phyloP scores from a whole-genome alignment of 2,888 invertebrate species.

The Epistrophe grossulariae region DNA sequence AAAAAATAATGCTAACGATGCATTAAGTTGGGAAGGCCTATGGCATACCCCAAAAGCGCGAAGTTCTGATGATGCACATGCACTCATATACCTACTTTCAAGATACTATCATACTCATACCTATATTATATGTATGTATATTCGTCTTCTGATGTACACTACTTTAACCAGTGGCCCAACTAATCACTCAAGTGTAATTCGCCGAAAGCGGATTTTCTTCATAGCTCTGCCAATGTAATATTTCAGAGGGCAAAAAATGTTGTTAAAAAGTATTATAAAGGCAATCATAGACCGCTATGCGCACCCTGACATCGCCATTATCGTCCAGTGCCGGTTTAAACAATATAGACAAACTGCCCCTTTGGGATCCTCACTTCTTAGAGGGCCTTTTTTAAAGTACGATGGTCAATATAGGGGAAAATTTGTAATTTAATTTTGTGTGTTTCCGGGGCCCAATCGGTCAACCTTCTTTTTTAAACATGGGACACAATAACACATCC shows the following conservation, averaged over 20 bases:
- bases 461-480: too few relatives aligned
- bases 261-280: constrained; percentile 55
- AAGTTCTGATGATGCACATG: constrained; percentile 13
- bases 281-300: constrained; percentile 54
- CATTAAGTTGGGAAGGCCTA: constrained; percentile 29
- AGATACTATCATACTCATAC: constrained; percentile 6
- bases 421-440: too few relatives aligned
- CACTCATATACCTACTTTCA: constrained; percentile 43
- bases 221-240: constrained; percentile 49
- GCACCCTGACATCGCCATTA: constrained; percentile 4
- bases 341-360: not conserved
- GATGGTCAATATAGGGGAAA: not conserved
- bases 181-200: constrained; percentile 72
- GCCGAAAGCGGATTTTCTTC: constrained; percentile 63
- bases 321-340: not conserved
- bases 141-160: constrained; percentile 2
- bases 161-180: constrained; percentile 62
- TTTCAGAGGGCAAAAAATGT: constrained; percentile 45
- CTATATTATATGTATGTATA: too few relatives aligned
- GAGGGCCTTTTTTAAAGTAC: not conserved
- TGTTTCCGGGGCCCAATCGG: too few relatives aligned
- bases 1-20: constrained; percentile 49
- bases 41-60: constrained; percentile 54
- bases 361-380: not conserved
- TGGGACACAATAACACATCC: too few relatives aligned